Evolutionary conservation across 2,888 invertebrate genomes (phyloP).

Genomic region (Andrena haemorrhoa): DNA sequence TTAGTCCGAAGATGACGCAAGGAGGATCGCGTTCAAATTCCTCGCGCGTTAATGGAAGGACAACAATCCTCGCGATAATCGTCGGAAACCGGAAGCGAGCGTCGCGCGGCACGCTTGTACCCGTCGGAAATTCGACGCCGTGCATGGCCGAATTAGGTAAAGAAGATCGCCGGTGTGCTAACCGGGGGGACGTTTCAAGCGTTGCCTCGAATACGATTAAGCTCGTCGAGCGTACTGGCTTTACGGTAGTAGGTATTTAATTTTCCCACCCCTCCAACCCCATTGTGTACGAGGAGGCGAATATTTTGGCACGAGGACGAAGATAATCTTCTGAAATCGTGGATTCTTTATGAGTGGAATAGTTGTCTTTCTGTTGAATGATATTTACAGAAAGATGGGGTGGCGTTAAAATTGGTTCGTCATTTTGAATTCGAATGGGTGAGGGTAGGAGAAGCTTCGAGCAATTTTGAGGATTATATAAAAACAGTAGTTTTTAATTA

Average conservation of each 20-base stretch:
- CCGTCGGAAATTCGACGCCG: neutral
- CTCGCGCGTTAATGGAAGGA: conserved; percentile 41
- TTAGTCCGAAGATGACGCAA: neutral
- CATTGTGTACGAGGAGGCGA: conserved; percentile 19
- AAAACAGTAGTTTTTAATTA: no score
- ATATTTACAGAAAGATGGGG: no score
- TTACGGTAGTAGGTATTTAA: conserved; percentile 29
- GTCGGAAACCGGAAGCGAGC: conserved; percentile 11
- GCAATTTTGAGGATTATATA: no score
- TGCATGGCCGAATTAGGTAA: conserved; percentile 18
- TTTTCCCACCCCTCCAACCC: conserved; percentile 5
- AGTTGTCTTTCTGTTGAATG: no score
- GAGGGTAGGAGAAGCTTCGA: no score
- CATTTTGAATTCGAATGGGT: no score
- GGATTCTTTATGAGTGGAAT: neutral
- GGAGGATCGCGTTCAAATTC: conserved; percentile 23
- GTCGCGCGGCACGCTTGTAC: neutral
- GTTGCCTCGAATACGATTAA: conserved; percentile 36
- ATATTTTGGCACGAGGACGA: neutral
- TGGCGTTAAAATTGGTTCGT: no score
- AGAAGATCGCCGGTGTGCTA: neutral
- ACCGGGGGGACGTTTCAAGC: conserved; percentile 22
- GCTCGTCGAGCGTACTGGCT: neutral
- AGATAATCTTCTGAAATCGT: neutral
- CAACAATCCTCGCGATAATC: conserved; percentile 46